Base-by-base conservation (phyloP, 2,797 vertebrate genomes). In the Monodelphis domestica region DNA sequence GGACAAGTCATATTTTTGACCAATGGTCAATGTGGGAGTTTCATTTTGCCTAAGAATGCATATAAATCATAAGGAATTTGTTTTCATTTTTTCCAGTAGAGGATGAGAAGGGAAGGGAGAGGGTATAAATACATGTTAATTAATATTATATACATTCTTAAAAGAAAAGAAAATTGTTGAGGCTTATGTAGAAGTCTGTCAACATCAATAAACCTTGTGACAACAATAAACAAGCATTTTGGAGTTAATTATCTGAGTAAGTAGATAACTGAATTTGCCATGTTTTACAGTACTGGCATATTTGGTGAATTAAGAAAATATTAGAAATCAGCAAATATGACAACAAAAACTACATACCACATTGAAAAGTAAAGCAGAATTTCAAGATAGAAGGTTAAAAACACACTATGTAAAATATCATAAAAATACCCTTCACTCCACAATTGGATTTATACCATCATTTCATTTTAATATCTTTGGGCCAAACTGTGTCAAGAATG, bases 391-490 rank as follows among this genome's bases (percentile, higher is more conserved):
- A 45, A 17, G 89, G 24, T 57, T 17, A 51, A 92, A 88, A 54
- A 51, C 38, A 56, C 29, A 17, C 33, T 54, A 7, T 78, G 3
- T 63, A 91, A 90, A 87, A 78, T 50, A 12, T 63, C 28, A 26
- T 0, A 90, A 33, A 57, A 5, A 57, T 3, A 51, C 78, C 5
- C 54, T 54, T 87, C 28, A 90, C 26, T 21, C 33, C 21, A 90
- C 12, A 45, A 17, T 45, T 10, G 57, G 0, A 38, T 54, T 84
- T 26, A 38, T 17, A 89, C 87, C 29, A 91, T 0, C 53, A 1
- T 89, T 33, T 89, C 38, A 87, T 87, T 95, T 93, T 94, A 4
- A 94, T 87, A 89, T 38, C 53, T 57, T 38, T 91, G 88, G n/a
- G 17, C 2, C n/a, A 78, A 45, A 45, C n/a, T 38, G 24, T 78